Conservation (phyloP, 2,888 invertebrate genomes). For the Hydraecia micacea region DNA sequence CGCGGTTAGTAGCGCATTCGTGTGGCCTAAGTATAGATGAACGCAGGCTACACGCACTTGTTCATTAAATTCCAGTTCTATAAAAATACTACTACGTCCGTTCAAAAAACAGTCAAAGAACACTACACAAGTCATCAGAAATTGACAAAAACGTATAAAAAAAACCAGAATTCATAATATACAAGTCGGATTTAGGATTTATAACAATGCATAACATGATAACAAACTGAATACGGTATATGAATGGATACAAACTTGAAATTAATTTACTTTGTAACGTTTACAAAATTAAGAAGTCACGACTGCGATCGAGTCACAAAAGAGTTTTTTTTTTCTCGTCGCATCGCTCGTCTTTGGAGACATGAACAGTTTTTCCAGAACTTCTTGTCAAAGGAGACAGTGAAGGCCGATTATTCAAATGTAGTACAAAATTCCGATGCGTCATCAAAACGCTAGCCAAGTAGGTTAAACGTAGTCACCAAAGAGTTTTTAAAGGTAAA, state of each 20-base stretch:
- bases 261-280: constrained; percentile 56
- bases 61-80: constrained; percentile 15
- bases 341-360: constrained; percentile 52
- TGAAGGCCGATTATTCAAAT: constrained; percentile 82
- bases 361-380: constrained; percentile 75
- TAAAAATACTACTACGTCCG: background rate
- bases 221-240: constrained; percentile 32
- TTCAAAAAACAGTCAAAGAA: background rate
- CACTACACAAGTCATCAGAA: background rate
- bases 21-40: constrained; percentile 34
- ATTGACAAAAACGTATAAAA: constrained; percentile 6
- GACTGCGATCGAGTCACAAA: constrained; percentile 61
- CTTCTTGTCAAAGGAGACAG: constrained; percentile 76
- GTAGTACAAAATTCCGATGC: constrained; percentile 83
- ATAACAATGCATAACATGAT: constrained; percentile 31
- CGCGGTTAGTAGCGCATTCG: constrained; percentile 44
- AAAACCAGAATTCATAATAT: constrained; percentile 28
- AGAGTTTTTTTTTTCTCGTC: constrained; percentile 65
- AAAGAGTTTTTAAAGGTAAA: constrained; percentile 76
- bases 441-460: constrained; percentile 79
- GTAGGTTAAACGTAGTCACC: constrained; percentile 81
- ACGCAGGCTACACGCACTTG: constrained; percentile 1
- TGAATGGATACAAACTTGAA: constrained; percentile 48
- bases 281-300: constrained; percentile 65
- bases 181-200: constrained; percentile 2